Percentiles rank a stretch among this genome's conserved stretches.
Conservation (phyloP, 35 echinoderm and acorn worm genomes). For the Lytechinus variegatus region DNA sequence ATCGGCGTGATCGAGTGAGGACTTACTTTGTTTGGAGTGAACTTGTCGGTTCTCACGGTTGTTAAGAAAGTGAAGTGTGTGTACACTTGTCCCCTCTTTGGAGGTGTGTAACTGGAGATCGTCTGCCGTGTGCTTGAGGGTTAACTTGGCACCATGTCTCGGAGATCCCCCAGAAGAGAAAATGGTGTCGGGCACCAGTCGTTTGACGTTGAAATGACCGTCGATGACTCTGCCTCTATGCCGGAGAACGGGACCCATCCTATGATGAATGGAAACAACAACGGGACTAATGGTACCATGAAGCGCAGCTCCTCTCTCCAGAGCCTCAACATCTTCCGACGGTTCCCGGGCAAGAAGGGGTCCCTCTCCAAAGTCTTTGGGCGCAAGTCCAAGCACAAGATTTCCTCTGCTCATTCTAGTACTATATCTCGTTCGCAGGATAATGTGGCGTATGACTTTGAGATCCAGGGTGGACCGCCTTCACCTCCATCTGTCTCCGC, state of each 20-base stretch:
- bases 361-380: slow-evolving; percentile 31
- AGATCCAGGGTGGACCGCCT: slow-evolving; percentile 22
- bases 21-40: neutral
- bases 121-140: neutral
- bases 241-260: neutral
- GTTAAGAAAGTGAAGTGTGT: neutral
- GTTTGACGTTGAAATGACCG: neutral
- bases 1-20: neutral
- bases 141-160: neutral
- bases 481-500: neutral
- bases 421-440: slow-evolving; percentile 28
- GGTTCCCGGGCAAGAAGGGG: neutral
- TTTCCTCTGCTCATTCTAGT: neutral
- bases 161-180: neutral
- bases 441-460: slow-evolving; percentile 49
- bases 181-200: neutral
- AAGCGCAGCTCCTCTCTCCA: slow-evolving; percentile 22
- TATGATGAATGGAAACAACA: neutral
- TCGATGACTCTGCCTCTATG: neutral
- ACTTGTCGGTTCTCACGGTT: neutral
- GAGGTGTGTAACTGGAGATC: neutral
- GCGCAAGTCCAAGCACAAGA: neutral
- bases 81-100: neutral
- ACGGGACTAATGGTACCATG: neutral
- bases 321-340: slow-evolving; percentile 25